phyloP scores from a whole-genome alignment of 1,140 invertebrate genomes.

The Papilio xuthus region DNA sequence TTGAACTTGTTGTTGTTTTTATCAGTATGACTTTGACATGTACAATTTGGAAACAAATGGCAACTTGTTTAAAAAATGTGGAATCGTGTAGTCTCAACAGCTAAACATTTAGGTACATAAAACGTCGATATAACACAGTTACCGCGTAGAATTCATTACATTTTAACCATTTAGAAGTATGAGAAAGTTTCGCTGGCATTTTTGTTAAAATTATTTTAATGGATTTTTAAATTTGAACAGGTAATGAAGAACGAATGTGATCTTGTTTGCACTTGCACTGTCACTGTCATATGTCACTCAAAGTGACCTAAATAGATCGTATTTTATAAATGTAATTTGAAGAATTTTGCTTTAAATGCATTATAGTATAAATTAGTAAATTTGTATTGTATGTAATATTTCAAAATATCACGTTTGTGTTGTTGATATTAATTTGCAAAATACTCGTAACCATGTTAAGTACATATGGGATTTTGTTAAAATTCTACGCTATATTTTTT shows the following conservation, averaged over 20 bases:
- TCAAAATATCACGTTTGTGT: neutral
- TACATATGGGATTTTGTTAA: constrained; percentile 3
- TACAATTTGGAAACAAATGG: neutral
- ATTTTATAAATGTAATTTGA: too few relatives aligned
- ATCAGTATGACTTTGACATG: neutral
- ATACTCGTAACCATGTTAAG: constrained; percentile 28
- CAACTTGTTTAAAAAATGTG: neutral
- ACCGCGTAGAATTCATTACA: too few relatives aligned
- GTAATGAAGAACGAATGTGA: too few relatives aligned
- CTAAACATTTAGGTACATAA: too few relatives aligned
- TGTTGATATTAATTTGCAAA: constrained; percentile 29
- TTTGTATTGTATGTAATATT: neutral
- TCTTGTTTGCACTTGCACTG: too few relatives aligned
- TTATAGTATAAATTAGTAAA: neutral
- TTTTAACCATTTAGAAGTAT: too few relatives aligned
- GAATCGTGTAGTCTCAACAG: neutral
- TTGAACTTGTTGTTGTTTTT: neutral
- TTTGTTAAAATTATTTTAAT: too few relatives aligned
- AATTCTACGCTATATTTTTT: neutral
- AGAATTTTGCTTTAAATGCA: neutral
- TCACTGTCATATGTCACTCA: neutral
- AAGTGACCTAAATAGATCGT: neutral
- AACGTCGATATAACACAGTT: too few relatives aligned
- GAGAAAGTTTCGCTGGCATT: too few relatives aligned
- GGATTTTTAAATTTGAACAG: too few relatives aligned